These are phyloP conservation scores for Dipodomys spectabilis DNA, from an alignment of 2,113 vertebrate genomes.

Conservation along the genomic window DNA sequence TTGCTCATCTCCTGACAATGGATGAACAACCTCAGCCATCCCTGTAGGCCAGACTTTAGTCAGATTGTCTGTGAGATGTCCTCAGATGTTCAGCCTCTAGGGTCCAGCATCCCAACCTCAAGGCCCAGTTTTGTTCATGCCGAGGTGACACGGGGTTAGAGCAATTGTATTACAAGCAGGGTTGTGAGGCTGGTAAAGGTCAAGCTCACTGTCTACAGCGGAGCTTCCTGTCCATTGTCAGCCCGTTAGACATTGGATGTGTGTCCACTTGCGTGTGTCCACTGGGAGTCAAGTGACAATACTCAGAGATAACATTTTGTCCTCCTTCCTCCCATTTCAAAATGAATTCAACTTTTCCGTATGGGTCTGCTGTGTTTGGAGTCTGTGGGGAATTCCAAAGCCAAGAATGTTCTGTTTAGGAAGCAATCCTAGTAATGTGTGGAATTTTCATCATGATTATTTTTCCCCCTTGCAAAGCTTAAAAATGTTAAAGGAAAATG, in stretches of 20 bases:
- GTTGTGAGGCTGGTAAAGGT: conserved; percentile 84
- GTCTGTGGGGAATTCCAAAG: conserved; percentile 75
- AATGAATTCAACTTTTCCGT: conserved; percentile 74
- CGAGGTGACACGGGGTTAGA: conserved; percentile 86
- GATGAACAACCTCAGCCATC: conserved; percentile 91
- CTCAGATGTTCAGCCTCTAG: conserved; percentile 73
- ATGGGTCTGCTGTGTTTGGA: conserved; percentile 55
- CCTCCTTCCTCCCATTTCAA: conserved; percentile 70
- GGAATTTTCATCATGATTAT: conserved; percentile 74
- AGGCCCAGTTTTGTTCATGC: conserved; percentile 80
- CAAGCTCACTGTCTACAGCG: conserved; percentile 89
- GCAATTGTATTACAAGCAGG: conserved; percentile 81
- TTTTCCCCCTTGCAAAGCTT: conserved; percentile 28
- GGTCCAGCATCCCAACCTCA: conserved; percentile 87
- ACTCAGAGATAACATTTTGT: conserved; percentile 84
- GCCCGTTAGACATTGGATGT: conserved; percentile 86
- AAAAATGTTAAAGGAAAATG: conserved; percentile 73
- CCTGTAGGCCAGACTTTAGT: conserved; percentile 91
- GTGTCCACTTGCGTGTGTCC: conserved; percentile 86
- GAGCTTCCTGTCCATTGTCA: conserved; percentile 93
- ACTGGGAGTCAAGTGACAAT: conserved; percentile 84
- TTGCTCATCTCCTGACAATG: conserved; percentile 92
- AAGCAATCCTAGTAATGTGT: conserved; percentile 76
- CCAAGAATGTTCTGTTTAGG: conserved; percentile 71
- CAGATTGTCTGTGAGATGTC: conserved; percentile 89